Evolutionary conservation across 2,113 vertebrate genomes (phyloP).

Genomic region (Taxidea taxus): DNA sequence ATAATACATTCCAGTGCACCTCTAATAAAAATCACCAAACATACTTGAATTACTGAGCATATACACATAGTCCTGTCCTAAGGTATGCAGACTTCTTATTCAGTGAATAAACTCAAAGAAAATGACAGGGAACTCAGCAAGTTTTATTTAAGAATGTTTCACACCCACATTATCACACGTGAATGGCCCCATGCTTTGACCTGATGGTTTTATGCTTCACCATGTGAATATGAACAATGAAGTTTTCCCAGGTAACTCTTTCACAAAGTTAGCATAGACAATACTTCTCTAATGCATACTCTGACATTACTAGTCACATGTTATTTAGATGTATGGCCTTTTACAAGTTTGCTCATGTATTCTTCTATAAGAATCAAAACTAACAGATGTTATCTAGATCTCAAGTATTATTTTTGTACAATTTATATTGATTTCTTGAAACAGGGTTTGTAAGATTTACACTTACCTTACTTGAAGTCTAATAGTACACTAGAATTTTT

Average conservation of each 20-base stretch:
- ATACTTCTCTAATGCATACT: not conserved
- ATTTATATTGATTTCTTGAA: not conserved
- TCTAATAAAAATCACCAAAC: not conserved
- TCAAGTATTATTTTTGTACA: not conserved
- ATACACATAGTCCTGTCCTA: not conserved
- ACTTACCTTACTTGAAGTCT: not conserved
- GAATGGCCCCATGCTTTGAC: not conserved
- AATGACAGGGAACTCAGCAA: not conserved
- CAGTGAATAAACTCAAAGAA: not conserved
- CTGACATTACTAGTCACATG: not conserved
- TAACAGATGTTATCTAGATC: not conserved
- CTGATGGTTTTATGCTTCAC: not conserved
- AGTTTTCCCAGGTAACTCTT: not conserved
- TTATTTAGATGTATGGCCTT: not conserved
- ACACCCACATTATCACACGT: not conserved
- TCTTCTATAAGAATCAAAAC: not conserved
- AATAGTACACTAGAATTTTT: not conserved
- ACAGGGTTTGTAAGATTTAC: not conserved
- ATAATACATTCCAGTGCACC: not conserved
- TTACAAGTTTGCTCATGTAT: not conserved
- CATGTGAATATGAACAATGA: not conserved
- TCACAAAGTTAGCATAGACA: not conserved
- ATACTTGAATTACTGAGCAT: not conserved
- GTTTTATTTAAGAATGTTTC: slow-evolving; percentile 22
- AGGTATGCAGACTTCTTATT: not conserved